Evolutionary conservation across 1,140 invertebrate genomes (phyloP).

Genomic region (Panagrolaimus sp.): DNA sequence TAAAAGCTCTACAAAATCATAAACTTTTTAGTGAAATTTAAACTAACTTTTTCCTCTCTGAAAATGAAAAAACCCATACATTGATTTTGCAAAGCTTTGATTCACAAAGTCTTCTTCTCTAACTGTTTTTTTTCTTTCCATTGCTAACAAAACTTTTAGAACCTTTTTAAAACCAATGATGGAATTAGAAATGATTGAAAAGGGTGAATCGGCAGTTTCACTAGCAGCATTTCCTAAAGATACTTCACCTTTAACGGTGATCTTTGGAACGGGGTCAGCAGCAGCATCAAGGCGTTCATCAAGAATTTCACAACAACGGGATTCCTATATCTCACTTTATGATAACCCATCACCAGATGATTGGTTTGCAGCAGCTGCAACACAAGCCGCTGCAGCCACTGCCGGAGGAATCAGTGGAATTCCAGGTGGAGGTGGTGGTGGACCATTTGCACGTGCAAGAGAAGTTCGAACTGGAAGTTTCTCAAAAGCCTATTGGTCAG

Average conservation of each 20-base stretch:
- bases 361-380: constrained; percentile 7
- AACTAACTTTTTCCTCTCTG: too few species aligned
- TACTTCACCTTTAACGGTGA: constrained; percentile 22
- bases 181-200: neutral
- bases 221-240: constrained; percentile 40
- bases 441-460: neutral
- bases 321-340: constrained; percentile 33
- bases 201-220: constrained; percentile 25
- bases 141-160: neutral
- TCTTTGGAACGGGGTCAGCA: constrained; percentile 30
- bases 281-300: constrained; percentile 26
- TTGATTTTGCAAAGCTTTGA: too few species aligned
- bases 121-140: too few species aligned
- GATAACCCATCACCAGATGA: constrained; percentile 21
- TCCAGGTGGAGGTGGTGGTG: too few species aligned
- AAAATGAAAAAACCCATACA: too few species aligned
- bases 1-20: too few species aligned
- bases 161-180: constrained; percentile 12
- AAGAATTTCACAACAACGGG: constrained; percentile 16
- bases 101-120: neutral
- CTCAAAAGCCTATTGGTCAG: constrained; percentile 4
- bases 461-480: constrained; percentile 7
- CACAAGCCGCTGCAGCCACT: neutral
- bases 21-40: too few species aligned
- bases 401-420: neutral